Evolutionary conservation across 1,140 invertebrate species (phyloP).

Genomic region (Hydropsyche tenuis): DNA sequence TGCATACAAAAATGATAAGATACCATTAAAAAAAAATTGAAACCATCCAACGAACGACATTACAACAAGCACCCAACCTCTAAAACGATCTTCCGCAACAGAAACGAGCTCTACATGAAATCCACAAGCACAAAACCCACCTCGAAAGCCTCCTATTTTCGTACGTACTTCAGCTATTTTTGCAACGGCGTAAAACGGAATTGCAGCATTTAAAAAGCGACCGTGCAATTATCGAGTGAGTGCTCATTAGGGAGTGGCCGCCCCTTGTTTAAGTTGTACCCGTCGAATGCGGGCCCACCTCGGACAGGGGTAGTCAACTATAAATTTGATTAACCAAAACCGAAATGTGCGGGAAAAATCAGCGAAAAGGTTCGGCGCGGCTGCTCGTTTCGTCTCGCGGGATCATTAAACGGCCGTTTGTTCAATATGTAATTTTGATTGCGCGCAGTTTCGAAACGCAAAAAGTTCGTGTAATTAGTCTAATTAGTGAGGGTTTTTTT

Average conservation of each 20-base stretch:
- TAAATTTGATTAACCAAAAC: too few relatives aligned
- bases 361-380: background rate
- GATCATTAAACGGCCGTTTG: background rate
- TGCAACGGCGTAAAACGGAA: constrained; percentile 22
- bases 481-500: too few relatives aligned
- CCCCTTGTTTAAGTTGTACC: constrained; percentile 48
- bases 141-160: background rate
- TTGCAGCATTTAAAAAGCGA: constrained; percentile 45
- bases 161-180: constrained; percentile 6
- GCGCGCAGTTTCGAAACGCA: too few relatives aligned
- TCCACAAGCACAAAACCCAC: background rate
- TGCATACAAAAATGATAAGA: too few relatives aligned
- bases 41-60: too few relatives aligned
- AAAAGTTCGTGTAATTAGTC: too few relatives aligned
- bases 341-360: background rate
- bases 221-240: constrained; percentile 49
- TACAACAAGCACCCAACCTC: too few relatives aligned
- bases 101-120: too few relatives aligned
- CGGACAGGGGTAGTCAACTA: background rate
- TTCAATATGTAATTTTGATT: background rate
- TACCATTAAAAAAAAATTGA: too few relatives aligned
- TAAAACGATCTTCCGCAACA: too few relatives aligned
- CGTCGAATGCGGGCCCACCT: constrained; percentile 37
- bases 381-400: background rate
- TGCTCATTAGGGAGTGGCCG: constrained; percentile 49